Percentiles rank a stretch among this genome's conserved stretches.
Conservation (phyloP, 2,113 vertebrate genomes). For the Barbus barbus region DNA sequence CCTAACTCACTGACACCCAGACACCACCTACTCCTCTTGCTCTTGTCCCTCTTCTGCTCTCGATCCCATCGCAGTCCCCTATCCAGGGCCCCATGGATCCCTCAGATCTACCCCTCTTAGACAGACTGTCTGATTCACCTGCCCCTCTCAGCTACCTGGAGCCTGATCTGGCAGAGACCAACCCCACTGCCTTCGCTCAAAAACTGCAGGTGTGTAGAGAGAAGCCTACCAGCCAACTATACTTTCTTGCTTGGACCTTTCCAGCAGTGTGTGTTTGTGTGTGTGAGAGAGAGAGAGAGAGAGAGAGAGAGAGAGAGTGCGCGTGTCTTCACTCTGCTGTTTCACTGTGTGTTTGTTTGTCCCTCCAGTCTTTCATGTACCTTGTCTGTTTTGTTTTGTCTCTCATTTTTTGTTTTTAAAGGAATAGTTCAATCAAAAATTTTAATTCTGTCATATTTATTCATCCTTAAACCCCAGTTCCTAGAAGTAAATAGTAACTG, state of each 20-base stretch:
- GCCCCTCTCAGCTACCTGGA: slow-evolving; percentile 94
- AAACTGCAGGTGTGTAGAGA: slow-evolving; percentile 97
- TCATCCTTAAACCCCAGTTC: neutral
- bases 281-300: too few species aligned
- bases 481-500: too few species aligned
- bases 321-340: slow-evolving; percentile 54
- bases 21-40: slow-evolving; percentile 55
- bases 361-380: neutral
- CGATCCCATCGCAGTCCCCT: slow-evolving; percentile 78
- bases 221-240: slow-evolving; percentile 52
- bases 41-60: slow-evolving; percentile 50
- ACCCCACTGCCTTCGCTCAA: slow-evolving; percentile 95
- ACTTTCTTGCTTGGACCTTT: slow-evolving; percentile 34
- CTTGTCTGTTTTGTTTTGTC: neutral
- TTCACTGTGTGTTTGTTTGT: slow-evolving; percentile 41
- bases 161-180: slow-evolving; percentile 98
- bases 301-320: too few species aligned
- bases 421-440: neutral
- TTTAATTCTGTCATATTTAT: neutral
- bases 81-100: slow-evolving; percentile 82
- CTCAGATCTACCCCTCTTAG: slow-evolving; percentile 86
- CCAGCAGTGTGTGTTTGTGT: slow-evolving; percentile 47
- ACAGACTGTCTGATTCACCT: slow-evolving; percentile 88
- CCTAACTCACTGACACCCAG: slow-evolving; percentile 68
- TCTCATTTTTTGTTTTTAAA: neutral